phyloP scores from a whole-genome alignment of 1,140 invertebrate species.

The Tribolium madens region DNA sequence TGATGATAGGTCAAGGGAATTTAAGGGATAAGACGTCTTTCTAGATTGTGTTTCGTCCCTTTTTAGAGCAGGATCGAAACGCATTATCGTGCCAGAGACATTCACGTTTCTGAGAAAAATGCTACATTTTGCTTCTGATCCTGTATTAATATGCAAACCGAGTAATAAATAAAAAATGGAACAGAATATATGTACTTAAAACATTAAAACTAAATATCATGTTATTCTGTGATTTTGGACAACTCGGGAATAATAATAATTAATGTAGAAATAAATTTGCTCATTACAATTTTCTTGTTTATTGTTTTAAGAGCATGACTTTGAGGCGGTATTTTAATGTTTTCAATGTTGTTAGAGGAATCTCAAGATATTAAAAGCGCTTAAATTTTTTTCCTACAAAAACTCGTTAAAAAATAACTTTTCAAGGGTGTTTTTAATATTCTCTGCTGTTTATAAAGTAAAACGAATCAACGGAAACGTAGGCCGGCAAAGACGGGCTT shows the following conservation, averaged over 20 bases:
- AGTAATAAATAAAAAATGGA: background rate
- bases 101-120: background rate
- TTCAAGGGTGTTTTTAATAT: constrained; percentile 5
- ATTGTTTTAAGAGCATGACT: too few species aligned
- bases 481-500: constrained; percentile 1
- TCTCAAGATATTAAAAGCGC: background rate
- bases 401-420: constrained; percentile 6
- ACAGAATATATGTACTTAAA: background rate
- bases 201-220: background rate
- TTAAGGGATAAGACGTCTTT: background rate
- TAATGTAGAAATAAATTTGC: too few species aligned
- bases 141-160: background rate
- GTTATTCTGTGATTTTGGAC: background rate
- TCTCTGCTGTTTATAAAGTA: constrained; percentile 24
- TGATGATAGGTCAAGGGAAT: background rate
- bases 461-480: constrained; percentile 16
- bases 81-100: background rate
- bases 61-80: background rate
- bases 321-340: too few species aligned
- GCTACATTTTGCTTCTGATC: background rate
- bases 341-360: too few species aligned
- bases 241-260: background rate
- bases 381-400: background rate
- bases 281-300: too few species aligned
- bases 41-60: background rate